A percentile compares a stretch with the other conserved stretches of the same genome.
These are phyloP conservation scores for Caenorhabditis auriculariae DNA, from an alignment of 2,888 invertebrate species.

Conservation along the genomic window DNA sequence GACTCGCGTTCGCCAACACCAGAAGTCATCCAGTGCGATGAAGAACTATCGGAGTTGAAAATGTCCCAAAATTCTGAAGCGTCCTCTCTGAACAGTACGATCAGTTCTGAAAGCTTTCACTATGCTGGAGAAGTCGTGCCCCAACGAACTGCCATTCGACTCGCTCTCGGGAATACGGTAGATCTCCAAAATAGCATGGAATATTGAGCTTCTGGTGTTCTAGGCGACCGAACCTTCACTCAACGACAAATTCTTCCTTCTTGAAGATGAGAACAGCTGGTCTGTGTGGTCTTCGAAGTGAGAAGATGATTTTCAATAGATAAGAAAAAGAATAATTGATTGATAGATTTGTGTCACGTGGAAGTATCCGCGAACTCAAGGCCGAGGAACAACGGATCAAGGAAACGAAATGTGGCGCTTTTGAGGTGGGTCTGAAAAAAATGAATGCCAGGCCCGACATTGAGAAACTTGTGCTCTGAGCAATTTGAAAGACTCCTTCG, in stretches of 20 bases:
- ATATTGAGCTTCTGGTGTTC: conserved; percentile 7
- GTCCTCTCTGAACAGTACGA: too few relatives aligned
- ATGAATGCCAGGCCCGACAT: too few relatives aligned
- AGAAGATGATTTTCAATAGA: background rate
- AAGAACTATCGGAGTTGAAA: too few relatives aligned
- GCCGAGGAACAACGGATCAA: conserved; percentile 10
- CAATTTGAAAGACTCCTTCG: too few relatives aligned
- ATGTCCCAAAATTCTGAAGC: too few relatives aligned
- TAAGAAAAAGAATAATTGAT: background rate
- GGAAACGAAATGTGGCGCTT: conserved; percentile 20
- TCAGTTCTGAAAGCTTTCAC: too few relatives aligned
- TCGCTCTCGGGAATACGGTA: conserved; percentile 48
- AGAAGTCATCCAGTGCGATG: too few relatives aligned
- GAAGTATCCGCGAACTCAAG: background rate
- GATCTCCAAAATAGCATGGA: background rate
- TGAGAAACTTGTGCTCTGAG: too few relatives aligned
- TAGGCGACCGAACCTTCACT: conserved; percentile 2
- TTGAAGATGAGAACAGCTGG: conserved; percentile 18
- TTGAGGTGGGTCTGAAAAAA: too few relatives aligned
- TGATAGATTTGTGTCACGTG: conserved; percentile 21
- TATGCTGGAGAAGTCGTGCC: conserved; percentile 34
- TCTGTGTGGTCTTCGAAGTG: conserved; percentile 30
- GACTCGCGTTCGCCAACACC: too few relatives aligned
- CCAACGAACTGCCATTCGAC: conserved; percentile 29
- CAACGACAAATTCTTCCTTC: conserved; percentile 24